A percentile compares a stretch with the other conserved stretches of the same genome.
Conservation (phyloP, 2,797 vertebrate genomes). For the Dendrocincla tyrannina region DNA sequence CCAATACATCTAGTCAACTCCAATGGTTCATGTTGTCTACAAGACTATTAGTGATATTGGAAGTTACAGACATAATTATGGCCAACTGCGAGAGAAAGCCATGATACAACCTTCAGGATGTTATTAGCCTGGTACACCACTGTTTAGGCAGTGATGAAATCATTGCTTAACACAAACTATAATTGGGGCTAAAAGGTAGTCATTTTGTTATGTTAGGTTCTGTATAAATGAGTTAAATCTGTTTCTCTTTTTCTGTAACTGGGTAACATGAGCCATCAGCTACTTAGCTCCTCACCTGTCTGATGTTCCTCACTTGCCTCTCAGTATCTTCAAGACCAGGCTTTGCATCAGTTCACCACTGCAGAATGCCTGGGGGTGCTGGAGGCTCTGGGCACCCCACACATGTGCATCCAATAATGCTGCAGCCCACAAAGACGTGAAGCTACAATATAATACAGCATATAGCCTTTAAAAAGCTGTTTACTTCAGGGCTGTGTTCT, state of each 20-base stretch:
- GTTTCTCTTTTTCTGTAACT: background rate
- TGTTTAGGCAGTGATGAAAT: background rate
- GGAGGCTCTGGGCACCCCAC: background rate
- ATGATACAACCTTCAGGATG: background rate
- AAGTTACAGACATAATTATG: background rate
- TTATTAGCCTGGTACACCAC: background rate
- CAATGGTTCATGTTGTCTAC: background rate
- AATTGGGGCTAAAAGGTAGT: background rate
- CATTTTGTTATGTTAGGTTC: background rate
- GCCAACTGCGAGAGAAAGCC: background rate
- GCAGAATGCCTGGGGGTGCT: background rate
- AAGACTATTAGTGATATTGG: background rate
- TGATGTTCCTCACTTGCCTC: background rate
- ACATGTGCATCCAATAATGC: rapidly evolving
- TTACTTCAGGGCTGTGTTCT: background rate
- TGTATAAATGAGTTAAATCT: background rate
- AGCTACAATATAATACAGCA: background rate
- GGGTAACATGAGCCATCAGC: background rate
- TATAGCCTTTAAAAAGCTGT: background rate
- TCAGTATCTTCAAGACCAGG: background rate
- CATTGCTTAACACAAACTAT: background rate
- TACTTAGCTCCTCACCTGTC: background rate
- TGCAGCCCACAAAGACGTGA: background rate
- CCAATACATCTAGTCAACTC: background rate
- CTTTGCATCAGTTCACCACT: background rate